These are phyloP conservation scores for Oryzias dopingdopingensis DNA, from an alignment of 2,797 vertebrate genomes.

Conservation along the genomic window DNA sequence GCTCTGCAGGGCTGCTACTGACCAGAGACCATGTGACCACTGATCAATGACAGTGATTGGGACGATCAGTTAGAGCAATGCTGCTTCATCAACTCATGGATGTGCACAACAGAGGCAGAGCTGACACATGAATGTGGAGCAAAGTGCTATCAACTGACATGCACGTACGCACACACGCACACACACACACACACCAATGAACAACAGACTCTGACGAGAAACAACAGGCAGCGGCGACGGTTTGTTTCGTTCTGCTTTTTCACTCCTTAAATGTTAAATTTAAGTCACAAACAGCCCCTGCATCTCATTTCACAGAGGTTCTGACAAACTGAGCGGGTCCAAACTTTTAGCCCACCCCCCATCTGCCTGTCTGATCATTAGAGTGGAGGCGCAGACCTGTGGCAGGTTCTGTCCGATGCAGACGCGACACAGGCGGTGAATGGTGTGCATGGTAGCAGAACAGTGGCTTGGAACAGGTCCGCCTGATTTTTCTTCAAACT, in stretches of 20 bases:
- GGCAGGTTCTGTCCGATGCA: constrained; percentile 85
- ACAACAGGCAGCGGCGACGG: too few species aligned
- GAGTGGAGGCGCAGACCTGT: constrained; percentile 42
- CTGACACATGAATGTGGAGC: too few species aligned
- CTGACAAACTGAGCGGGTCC: too few species aligned
- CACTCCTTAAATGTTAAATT: too few species aligned
- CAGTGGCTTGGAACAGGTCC: not conserved
- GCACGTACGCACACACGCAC: not conserved
- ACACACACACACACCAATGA: not conserved
- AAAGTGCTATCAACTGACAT: not conserved
- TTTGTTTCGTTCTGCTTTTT: too few species aligned
- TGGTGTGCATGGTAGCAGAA: constrained; percentile 82
- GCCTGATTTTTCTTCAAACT: not conserved
- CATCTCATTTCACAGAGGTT: too few species aligned
- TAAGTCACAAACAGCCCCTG: too few species aligned
- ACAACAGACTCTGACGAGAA: too few species aligned
- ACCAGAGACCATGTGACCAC: not conserved
- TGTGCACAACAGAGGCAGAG: too few species aligned
- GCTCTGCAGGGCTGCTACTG: too few species aligned
- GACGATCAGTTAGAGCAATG: not conserved
- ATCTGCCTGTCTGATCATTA: not conserved
- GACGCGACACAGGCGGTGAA: constrained; percentile 85
- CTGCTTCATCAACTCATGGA: too few species aligned
- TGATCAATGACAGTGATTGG: not conserved
- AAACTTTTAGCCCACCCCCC: too few species aligned